phyloP scores from a whole-genome alignment of 2,888 invertebrate genomes.

The Lasioglossum calceatum region DNA sequence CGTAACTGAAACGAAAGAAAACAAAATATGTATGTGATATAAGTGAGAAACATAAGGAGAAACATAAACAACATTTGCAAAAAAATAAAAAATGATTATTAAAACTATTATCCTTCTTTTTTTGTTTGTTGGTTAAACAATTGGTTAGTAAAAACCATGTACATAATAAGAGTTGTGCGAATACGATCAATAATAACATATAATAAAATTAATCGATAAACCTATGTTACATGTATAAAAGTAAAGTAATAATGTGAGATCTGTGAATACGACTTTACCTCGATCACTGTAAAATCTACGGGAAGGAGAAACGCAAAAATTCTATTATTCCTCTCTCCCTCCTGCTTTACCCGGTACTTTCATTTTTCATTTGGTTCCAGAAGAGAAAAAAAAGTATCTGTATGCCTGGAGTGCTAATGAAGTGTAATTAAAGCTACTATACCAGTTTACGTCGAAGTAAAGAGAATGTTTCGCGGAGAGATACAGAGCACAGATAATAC shows the following conservation, averaged over 20 bases:
- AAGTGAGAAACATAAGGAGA: slow-evolving; percentile 62
- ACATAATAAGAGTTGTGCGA: slow-evolving; percentile 74
- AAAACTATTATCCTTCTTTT: slow-evolving; percentile 72
- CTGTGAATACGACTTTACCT: slow-evolving; percentile 81
- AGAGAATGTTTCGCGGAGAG: slow-evolving; percentile 31
- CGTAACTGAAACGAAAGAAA: slow-evolving; percentile 11
- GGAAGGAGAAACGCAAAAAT: slow-evolving; percentile 47
- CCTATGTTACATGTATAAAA: slow-evolving; percentile 70
- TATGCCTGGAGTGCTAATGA: slow-evolving; percentile 31
- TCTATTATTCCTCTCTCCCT: slow-evolving; percentile 31
- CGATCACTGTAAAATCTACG: slow-evolving; percentile 65
- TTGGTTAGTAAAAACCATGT: slow-evolving; percentile 71
- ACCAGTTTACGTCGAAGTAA: slow-evolving; percentile 43
- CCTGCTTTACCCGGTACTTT: not conserved
- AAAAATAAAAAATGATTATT: slow-evolving; percentile 79
- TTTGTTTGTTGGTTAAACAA: slow-evolving; percentile 77
- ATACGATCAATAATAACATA: slow-evolving; percentile 75
- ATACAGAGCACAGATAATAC: slow-evolving; percentile 37
- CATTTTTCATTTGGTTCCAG: slow-evolving; percentile 38
- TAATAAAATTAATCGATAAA: slow-evolving; percentile 68
- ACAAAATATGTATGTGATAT: not conserved
- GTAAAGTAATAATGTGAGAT: slow-evolving; percentile 77
- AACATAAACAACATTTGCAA: slow-evolving; percentile 74
- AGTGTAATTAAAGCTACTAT: slow-evolving; percentile 58
- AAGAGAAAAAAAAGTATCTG: not conserved